phyloP scores from a whole-genome alignment of 2,113 vertebrate genomes.

The Loxodonta africana region DNA sequence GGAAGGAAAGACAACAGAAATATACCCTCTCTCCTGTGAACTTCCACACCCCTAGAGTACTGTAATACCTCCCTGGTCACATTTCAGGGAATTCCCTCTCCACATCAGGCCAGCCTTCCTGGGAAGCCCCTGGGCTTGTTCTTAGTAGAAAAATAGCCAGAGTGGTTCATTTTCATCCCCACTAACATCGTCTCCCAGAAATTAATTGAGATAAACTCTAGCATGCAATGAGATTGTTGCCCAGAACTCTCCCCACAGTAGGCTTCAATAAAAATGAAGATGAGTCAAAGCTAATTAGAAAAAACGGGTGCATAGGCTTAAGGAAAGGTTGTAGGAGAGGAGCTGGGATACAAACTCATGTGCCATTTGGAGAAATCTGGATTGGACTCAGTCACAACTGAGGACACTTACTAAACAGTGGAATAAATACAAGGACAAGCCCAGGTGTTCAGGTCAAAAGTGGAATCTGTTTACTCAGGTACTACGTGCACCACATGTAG shows the following conservation, averaged over 20 bases:
- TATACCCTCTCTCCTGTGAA: background rate
- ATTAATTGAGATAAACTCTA: slow-evolving; percentile 36
- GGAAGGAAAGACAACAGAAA: background rate
- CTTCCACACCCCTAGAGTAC: background rate
- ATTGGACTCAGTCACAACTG: background rate
- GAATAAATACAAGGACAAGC: background rate
- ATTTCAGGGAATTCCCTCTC: background rate
- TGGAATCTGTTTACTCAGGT: background rate
- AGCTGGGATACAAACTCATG: background rate
- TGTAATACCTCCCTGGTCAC: accelerated
- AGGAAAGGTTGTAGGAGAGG: background rate
- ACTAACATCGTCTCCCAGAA: background rate
- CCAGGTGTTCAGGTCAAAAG: no score
- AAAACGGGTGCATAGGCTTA: background rate
- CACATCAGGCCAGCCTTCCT: background rate
- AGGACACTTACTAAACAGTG: background rate
- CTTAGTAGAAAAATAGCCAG: slow-evolving; percentile 44
- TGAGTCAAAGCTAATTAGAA: slow-evolving; percentile 53
- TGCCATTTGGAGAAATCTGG: background rate
- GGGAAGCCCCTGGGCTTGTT: background rate
- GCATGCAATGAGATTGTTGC: slow-evolving; percentile 5
- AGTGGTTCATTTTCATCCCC: slow-evolving; percentile 25
- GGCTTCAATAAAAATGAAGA: slow-evolving; percentile 4
- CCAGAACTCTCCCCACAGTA: slow-evolving; percentile 27
- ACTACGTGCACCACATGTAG: background rate